Evolutionary conservation across 2,888 invertebrate genomes (phyloP), one percentile per base, ranked within the genome.

Genomic region (Hemistola chrysoprasaria): DNA sequence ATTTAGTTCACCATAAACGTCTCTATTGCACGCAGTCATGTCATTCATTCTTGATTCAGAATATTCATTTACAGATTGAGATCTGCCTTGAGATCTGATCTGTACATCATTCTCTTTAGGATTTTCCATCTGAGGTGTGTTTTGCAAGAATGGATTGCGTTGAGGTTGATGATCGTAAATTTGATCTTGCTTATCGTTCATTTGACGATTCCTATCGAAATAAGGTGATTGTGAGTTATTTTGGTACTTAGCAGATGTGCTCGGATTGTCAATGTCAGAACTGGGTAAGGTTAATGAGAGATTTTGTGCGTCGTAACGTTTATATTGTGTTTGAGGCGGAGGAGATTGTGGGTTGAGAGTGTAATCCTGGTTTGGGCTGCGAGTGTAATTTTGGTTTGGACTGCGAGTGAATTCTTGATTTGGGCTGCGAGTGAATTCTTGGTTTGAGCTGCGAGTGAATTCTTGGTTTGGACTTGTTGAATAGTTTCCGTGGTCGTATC

Each of bases 381-480:
- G 16, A 2, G 16, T 16, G 16, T 16, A 16, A 83, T 16, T 4
- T 16, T 16, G 16, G 16, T 16, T 16, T 59, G 81, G 81, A 41
- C 90, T 88, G 20, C 90, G 83, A 51, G 87, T 89, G 67, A 91
- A 91, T 53, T 91, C 91, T 56, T 88, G 79, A 49, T 73, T 78
- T 34, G 73, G 74, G 56, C 73, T 81, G 39, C 56, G 33, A 11
- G 20, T 37, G 37, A 29, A 42, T 6, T 42, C 42, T 20, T 32
- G 37, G 22, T 42, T 42, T 58, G 81, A 81, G 41, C 90, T 89
- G 22, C 90, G 83, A 52, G 87, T 89, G 67, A 91, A 91, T 54
- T 91, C 91, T 58, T 89, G 79, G 50, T 74, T 78, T 33, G 73
- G 75, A 59, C 75, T 81, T 43, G 55, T 72, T 53, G 75, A 73